phyloP scores from a whole-genome alignment of 2,888 invertebrate genomes.

The Pristionchus maxplancki region DNA sequence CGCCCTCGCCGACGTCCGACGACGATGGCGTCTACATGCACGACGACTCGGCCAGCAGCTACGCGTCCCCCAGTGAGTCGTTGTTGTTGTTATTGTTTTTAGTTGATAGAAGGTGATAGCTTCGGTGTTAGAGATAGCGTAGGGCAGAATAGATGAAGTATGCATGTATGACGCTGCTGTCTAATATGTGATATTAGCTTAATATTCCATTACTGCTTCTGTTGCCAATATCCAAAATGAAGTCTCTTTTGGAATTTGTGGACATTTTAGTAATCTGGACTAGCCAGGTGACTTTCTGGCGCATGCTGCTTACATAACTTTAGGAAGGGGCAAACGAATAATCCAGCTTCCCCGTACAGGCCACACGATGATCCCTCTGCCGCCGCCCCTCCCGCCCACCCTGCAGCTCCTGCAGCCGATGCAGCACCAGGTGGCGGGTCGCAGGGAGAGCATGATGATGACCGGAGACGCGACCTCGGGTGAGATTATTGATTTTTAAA shows the following conservation, averaged over 20 bases:
- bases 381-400: background rate
- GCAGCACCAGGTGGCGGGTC: background rate
- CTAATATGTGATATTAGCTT: too few species aligned
- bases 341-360: background rate
- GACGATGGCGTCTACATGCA: background rate
- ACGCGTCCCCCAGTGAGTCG: background rate
- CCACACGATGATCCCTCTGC: background rate
- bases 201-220: too few species aligned
- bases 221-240: too few species aligned
- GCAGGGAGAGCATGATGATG: background rate
- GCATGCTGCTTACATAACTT: too few species aligned
- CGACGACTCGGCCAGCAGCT: background rate
- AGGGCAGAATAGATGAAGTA: too few species aligned
- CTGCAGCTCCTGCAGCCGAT: background rate
- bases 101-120: background rate
- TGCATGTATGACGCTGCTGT: too few species aligned
- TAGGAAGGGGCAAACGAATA: too few species aligned
- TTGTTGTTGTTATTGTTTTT: background rate
- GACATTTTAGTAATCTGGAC: too few species aligned
- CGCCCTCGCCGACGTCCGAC: slow-evolving; percentile 21
- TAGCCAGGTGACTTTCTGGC: too few species aligned
- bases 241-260: too few species aligned
- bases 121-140: background rate
- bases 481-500: too few species aligned
- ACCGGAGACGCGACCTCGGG: background rate